Evolutionary conservation across 2,797 vertebrate species (phyloP).

Genomic region (Ficedula albicollis): DNA sequence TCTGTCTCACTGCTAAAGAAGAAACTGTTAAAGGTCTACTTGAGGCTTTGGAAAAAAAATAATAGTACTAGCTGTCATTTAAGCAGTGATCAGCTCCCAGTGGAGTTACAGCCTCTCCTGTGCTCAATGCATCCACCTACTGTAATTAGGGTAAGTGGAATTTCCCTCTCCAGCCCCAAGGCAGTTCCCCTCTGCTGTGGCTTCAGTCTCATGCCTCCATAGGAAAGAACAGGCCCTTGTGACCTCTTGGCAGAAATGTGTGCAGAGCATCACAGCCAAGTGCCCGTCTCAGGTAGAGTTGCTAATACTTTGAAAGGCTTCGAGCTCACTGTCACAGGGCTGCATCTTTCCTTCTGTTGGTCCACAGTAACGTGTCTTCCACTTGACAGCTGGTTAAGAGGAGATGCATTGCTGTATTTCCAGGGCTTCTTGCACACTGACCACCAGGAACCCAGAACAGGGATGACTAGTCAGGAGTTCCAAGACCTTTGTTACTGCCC

Average conservation of each 20-base stretch:
- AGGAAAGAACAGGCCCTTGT: not conserved
- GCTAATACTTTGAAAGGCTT: not conserved
- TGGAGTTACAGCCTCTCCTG: not conserved
- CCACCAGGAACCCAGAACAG: not conserved
- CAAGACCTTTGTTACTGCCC: not conserved
- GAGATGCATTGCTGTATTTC: accelerated
- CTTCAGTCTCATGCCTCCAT: not conserved
- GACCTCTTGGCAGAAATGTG: not conserved
- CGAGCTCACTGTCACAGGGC: accelerated
- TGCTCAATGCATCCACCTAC: not conserved
- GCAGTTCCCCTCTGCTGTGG: accelerated
- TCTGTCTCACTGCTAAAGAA: not conserved
- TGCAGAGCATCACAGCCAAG: not conserved
- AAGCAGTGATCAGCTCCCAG: not conserved
- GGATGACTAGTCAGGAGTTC: not conserved
- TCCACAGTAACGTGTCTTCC: not conserved
- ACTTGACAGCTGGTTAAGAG: not conserved
- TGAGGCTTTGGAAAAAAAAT: not conserved
- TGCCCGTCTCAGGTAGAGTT: not conserved
- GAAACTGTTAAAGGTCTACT: not conserved
- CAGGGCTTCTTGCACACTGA: not conserved
- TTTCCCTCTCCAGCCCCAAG: not conserved
- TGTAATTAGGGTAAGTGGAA: not conserved
- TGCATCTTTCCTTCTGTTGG: not conserved
- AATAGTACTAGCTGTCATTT: not conserved